Conservation (phyloP, 1,140 invertebrate genomes). For the Sarcophaga bullata region DNA sequence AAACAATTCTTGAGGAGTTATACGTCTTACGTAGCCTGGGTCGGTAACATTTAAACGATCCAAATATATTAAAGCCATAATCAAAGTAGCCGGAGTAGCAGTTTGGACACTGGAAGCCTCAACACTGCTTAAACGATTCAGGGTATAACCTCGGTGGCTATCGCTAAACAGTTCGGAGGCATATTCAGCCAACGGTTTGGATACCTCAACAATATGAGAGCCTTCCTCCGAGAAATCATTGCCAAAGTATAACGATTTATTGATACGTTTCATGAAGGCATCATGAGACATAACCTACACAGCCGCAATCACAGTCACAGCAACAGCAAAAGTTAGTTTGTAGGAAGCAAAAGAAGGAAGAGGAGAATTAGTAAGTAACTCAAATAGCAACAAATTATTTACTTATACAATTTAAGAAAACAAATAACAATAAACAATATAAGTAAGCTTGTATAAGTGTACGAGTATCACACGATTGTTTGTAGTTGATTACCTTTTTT, state of each 20-base stretch:
- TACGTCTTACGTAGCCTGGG: conserved; percentile 81
- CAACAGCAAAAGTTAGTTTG: neutral
- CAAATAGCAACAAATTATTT: neutral
- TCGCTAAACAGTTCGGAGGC: conserved; percentile 84
- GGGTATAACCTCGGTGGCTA: conserved; percentile 73
- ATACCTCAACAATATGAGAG: conserved; percentile 55
- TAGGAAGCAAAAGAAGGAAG: neutral
- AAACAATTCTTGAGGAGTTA: conserved; percentile 89
- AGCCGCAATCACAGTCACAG: no score
- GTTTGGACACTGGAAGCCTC: conserved; percentile 85
- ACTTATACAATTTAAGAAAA: neutral
- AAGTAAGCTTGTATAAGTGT: neutral
- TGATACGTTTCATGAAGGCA: conserved; percentile 80
- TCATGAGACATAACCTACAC: conserved; percentile 69
- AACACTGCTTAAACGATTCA: conserved; percentile 82
- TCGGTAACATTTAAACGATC: conserved; percentile 84
- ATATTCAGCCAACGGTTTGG: conserved; percentile 72
- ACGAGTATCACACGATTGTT: conserved; percentile 9
- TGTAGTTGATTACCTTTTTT: conserved; percentile 25
- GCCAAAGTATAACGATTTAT: conserved; percentile 89
- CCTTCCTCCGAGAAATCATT: conserved; percentile 71
- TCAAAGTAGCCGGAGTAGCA: conserved; percentile 85
- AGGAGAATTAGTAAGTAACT: neutral
- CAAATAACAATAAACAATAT: neutral
- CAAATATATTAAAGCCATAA: conserved; percentile 86